A percentile compares a stretch with the other conserved stretches of the same genome.
Conservation (phyloP, 2,113 vertebrate species). For the Rhipidura dahli region DNA sequence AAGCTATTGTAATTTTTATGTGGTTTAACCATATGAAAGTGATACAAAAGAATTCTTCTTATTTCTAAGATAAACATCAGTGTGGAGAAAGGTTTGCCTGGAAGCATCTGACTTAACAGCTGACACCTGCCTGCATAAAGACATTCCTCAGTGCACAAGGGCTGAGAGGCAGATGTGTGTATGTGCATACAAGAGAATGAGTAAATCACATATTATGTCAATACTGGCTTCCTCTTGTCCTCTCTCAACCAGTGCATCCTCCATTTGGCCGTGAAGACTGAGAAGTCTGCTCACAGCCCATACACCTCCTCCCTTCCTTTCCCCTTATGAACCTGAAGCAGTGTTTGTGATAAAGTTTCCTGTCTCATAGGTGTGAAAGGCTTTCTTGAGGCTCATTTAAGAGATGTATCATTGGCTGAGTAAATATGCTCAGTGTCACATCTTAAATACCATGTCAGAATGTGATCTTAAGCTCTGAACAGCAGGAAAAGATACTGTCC, state of each 20-base stretch:
- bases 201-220: neutral
- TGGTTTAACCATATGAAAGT: neutral
- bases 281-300: neutral
- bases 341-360: neutral
- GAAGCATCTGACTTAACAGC: neutral
- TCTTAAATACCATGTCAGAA: neutral
- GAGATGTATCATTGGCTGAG: neutral
- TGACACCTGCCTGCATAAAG: neutral
- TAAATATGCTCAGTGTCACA: neutral
- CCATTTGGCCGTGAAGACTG: neutral
- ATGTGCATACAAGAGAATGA: neutral
- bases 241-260: neutral
- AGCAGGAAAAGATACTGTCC: neutral
- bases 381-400: neutral
- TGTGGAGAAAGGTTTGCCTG: neutral
- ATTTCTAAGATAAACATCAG: neutral
- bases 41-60: neutral
- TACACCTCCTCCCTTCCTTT: neutral
- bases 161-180: neutral
- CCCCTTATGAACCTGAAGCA: neutral
- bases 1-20: neutral
- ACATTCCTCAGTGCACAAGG: neutral
- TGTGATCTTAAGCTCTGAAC: neutral
- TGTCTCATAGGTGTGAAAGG: neutral
- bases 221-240: neutral